Evolutionary conservation across 2,888 invertebrate species (phyloP), one percentile per base, ranked within the genome.

Genomic region (Malachius bipustulatus): DNA sequence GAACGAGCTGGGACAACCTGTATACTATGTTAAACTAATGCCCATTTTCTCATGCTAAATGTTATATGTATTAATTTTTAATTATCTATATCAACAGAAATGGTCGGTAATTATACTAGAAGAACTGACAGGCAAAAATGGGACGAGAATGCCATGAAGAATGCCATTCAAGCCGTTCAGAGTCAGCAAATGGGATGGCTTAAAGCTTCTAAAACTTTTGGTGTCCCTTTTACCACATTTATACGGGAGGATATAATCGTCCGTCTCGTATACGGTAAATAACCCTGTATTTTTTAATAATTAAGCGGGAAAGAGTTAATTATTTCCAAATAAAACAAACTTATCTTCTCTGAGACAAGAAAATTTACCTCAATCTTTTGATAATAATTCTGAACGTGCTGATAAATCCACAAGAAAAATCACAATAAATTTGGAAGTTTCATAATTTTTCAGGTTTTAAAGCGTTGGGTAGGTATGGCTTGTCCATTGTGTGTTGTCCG

Each of bases 101-200:
- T 38, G 30, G 33, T 33, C 13, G 30, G 37, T 28, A 26, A 6
- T 16, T 28, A 33, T 28, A 19, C 10, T n/a, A 27, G 34, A 29
- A 37, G 11, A 37, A 28, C 33, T 28, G 16, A 32, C 16, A 14
- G 33, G 3, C 32, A 39, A 36, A 35, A 35, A n/a, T 36, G 36
- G 38, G 16, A 31, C 16, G 28, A 34, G 16, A 29, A 29, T 15
- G 16, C 34, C 11, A 36, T 39, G 34, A 13, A 34, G 14, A 34
- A 34, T 27, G 42, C 42, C 16, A 39, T 41, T 2, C 9, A 31
- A 30, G 41, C 37, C 12, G 35, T 39, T 9, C 19, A 24, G 11
- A 32, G 19, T 30, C 14, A 28, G 8, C 16, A 39, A 33, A 41
- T 39, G 39, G 39, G 38, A 13, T 39, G 36, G 35, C 24, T 39